Conservation (phyloP, 2,113 vertebrate genomes). For the Protobothrops mucrosquamatus region DNA sequence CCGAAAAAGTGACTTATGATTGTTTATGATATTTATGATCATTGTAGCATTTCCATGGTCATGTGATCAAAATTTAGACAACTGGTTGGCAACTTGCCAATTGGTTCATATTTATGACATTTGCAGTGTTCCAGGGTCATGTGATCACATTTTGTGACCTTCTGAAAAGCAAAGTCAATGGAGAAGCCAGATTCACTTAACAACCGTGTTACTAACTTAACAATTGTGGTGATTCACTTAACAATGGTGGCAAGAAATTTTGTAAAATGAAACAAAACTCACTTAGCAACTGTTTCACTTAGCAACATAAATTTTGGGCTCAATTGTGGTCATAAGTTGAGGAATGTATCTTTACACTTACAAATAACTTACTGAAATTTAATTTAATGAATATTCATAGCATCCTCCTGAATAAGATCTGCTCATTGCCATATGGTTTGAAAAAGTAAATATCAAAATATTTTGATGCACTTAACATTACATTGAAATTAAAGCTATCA, state of each 20-base stretch:
- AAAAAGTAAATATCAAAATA: neutral
- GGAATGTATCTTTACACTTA: neutral
- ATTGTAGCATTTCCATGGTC: neutral
- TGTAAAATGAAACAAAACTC: neutral
- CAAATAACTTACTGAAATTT: neutral
- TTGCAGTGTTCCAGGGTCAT: neutral
- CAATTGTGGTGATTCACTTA: neutral
- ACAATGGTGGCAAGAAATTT: neutral
- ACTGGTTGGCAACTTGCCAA: neutral
- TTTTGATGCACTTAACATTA: neutral
- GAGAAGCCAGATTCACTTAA: neutral
- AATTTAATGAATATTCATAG: neutral
- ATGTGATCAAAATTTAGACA: neutral
- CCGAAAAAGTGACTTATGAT: neutral
- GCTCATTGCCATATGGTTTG: too few relatives aligned
- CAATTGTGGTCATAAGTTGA: neutral
- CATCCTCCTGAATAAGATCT: neutral
- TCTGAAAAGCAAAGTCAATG: neutral
- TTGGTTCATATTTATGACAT: neutral
- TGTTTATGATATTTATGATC: neutral
- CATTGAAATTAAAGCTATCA: neutral
- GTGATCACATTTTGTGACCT: neutral
- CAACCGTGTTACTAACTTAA: neutral
- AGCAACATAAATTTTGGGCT: neutral
- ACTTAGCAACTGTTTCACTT: neutral